Evolutionary conservation across 1,140 invertebrate genomes (phyloP).

Genomic region (Agrypnia vestita): DNA sequence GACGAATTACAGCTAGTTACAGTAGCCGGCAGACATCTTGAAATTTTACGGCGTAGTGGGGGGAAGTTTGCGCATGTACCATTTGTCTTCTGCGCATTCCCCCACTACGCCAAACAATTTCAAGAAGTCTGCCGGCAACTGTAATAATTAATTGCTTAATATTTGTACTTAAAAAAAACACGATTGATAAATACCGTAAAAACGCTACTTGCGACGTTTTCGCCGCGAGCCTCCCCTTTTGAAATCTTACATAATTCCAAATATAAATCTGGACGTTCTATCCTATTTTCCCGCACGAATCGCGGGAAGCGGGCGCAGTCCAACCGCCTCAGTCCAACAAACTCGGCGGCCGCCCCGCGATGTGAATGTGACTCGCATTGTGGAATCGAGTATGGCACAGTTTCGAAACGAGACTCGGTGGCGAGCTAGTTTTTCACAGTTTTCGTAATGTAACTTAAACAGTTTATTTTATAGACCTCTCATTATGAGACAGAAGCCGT

Average conservation of each 20-base stretch:
- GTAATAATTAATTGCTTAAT: too few relatives aligned
- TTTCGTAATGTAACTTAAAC: too few relatives aligned
- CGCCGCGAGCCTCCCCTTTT: neutral
- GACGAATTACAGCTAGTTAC: too few relatives aligned
- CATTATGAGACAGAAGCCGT: neutral
- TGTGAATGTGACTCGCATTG: constrained; percentile 11
- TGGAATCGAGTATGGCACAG: constrained; percentile 48
- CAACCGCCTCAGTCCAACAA: neutral
- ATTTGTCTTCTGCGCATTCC: too few relatives aligned
- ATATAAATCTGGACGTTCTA: constrained; percentile 19
- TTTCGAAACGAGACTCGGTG: constrained; percentile 43
- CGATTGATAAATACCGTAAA: too few relatives aligned
- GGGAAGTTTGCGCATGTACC: too few relatives aligned
- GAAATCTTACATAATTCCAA: constrained; percentile 6
- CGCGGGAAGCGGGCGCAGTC: constrained; percentile 4
- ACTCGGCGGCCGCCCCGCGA: neutral
- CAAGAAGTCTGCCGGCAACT: too few relatives aligned
- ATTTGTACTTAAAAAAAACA: too few relatives aligned
- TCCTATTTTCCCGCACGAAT: neutral
- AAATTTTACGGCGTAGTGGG: too few relatives aligned
- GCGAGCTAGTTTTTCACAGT: constrained; percentile 25
- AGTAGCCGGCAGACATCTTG: too few relatives aligned
- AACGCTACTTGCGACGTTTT: neutral
- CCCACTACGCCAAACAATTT: too few relatives aligned
- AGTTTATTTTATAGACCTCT: neutral